phyloP scores from a whole-genome alignment of 92 coral and sea anemone genomes.

The Palythoa grandiflora region DNA sequence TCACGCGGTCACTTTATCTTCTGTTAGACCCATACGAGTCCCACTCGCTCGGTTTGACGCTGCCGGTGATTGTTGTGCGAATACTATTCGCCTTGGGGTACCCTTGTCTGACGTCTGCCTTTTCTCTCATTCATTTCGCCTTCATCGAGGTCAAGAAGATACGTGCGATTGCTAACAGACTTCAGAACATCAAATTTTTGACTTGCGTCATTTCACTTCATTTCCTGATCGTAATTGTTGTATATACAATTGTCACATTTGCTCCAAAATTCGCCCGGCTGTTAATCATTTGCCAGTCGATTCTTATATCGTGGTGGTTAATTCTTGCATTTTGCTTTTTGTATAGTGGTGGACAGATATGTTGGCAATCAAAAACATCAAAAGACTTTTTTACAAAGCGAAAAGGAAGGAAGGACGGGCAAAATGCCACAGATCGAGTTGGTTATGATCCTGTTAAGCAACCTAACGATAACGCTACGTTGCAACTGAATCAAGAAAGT shows the following conservation, averaged over 20 bases:
- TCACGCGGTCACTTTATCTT: constrained; percentile 69
- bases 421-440: not conserved
- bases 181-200: constrained; percentile 79
- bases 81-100: constrained; percentile 81
- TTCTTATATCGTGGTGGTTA: constrained; percentile 81
- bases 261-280: constrained; percentile 73
- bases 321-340: constrained; percentile 65
- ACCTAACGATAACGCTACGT: not conserved
- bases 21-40: constrained; percentile 81
- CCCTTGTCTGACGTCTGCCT: constrained; percentile 80
- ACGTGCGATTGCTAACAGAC: constrained; percentile 65
- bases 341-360: constrained; percentile 75
- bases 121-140: constrained; percentile 83
- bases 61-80: constrained; percentile 81
- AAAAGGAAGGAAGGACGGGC: constrained; percentile 28
- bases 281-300: constrained; percentile 76
- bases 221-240: constrained; percentile 65
- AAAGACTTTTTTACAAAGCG: constrained; percentile 58
- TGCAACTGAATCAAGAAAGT: not conserved
- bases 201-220: constrained; percentile 68
- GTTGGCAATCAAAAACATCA: constrained; percentile 58
- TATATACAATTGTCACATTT: constrained; percentile 68
- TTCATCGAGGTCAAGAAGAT: constrained; percentile 82
- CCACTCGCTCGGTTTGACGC: constrained; percentile 63
- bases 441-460: not conserved